Evolutionary conservation across 2,888 invertebrate species (phyloP).

Genomic region (Dorcus hopei): DNA sequence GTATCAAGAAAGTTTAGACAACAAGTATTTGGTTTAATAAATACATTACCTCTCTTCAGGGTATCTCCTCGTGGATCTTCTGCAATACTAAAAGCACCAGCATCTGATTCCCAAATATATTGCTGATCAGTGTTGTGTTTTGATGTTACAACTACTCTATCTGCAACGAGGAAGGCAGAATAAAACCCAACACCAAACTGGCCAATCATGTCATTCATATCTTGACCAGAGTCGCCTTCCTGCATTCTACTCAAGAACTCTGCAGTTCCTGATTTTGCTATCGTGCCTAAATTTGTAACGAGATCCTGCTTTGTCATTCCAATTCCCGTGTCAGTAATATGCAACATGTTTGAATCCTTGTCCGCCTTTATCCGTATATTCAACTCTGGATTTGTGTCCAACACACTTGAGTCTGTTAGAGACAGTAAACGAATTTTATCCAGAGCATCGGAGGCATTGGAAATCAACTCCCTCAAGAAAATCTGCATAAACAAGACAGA

Average conservation of each 20-base stretch:
- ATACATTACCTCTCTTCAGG: constrained; percentile 66
- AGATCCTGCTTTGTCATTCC: constrained; percentile 96
- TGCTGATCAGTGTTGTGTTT: constrained; percentile 93
- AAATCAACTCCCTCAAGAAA: constrained; percentile 95
- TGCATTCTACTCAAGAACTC: constrained; percentile 93
- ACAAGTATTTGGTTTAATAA: background rate
- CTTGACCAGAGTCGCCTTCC: constrained; percentile 62
- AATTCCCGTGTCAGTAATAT: constrained; percentile 94
- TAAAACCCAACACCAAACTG: constrained; percentile 99
- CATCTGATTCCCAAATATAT: constrained; percentile 98
- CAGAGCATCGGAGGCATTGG: constrained; percentile 97
- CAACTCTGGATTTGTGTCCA: constrained; percentile 78
- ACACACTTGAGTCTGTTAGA: constrained; percentile 77
- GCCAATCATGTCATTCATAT: constrained; percentile 96
- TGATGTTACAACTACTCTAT: constrained; percentile 91
- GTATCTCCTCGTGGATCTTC: constrained; percentile 94
- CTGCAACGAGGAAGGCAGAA: constrained; percentile 94
- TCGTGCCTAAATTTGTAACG: constrained; percentile 94
- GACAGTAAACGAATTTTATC: constrained; percentile 96
- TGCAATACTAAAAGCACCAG: constrained; percentile 80
- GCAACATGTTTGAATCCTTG: constrained; percentile 85
- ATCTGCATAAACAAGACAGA: constrained; percentile 56
- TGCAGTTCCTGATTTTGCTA: constrained; percentile 96
- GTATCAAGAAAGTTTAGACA: constrained; percentile 15
- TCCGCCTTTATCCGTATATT: constrained; percentile 91